Percentiles rank a stretch among this genome's conserved stretches.
These are phyloP conservation scores for Caenorhabditis remanei DNA, from an alignment of 1,140 invertebrate species.

Conservation along the genomic window DNA sequence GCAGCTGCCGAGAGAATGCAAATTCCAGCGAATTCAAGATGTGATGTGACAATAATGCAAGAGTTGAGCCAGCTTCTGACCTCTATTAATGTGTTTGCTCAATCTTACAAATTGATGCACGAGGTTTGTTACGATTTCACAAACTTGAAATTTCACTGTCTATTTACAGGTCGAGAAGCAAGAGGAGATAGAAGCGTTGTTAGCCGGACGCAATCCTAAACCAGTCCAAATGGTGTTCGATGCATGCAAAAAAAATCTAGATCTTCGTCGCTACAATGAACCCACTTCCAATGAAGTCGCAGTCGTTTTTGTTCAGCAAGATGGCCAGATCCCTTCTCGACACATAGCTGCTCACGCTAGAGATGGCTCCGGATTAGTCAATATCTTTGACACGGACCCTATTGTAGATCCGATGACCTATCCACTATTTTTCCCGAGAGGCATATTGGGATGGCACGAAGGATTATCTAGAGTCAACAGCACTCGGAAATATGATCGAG, in stretches of 20 bases:
- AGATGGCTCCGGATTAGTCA: background rate
- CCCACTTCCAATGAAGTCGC: conserved; percentile 37
- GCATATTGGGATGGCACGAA: conserved; percentile 36
- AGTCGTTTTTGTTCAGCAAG: background rate
- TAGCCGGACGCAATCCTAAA: background rate
- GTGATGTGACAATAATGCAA: too few species aligned
- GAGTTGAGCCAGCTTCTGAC: too few species aligned
- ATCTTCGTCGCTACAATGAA: conserved; percentile 22
- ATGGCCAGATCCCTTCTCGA: background rate
- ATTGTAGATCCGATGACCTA: conserved; percentile 19
- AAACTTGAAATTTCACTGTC: background rate
- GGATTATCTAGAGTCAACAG: background rate
- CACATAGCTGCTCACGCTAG: background rate
- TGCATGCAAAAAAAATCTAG: background rate
- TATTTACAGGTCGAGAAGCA: background rate
- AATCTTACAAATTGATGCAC: too few species aligned
- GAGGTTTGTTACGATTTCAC: too few species aligned
- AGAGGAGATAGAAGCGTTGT: background rate
- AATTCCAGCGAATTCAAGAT: too few species aligned
- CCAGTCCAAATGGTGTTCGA: conserved; percentile 17
- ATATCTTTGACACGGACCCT: background rate
- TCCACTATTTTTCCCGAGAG: conserved; percentile 50
- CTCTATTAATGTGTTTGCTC: too few species aligned
- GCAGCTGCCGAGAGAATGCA: too few species aligned
- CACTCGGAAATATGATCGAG: background rate